Base-by-base conservation (phyloP, 37 sponge, comb jelly and placozoan genomes). In the Spongilla lacustris region DNA sequence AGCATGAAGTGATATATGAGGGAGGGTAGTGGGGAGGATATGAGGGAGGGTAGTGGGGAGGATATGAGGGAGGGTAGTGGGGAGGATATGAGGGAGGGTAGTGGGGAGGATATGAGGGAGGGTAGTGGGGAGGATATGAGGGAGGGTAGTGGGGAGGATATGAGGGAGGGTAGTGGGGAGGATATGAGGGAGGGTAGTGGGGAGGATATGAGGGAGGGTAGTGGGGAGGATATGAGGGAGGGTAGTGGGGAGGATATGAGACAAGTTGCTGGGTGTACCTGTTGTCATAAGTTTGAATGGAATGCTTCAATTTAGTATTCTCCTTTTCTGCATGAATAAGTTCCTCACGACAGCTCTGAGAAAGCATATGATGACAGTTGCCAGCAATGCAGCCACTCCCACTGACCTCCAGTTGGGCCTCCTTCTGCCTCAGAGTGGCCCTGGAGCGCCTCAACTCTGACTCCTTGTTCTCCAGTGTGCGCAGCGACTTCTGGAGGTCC, bases 301-400 rank as follows among this genome's bases (percentile, higher is more conserved):
- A 83, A 22, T 50, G 66, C 24, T 31, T 84, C 58, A 84, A 68
- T 48, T 83, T 78, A n/a, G 69, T 28, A 27, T 75, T 80, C 68
- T 89, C 91, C 78, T 77, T 23, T 58, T 89, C 79, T 0, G 82
- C 71, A 50, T 79, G 87, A 14, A 82, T 22, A 29, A 93, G 88
- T 34, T 93, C 80, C 34, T 91, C 89, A 78, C 78, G 38, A 33
- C 19, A 76, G 48, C 48, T 77, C 48, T 77, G 48, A 73, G 11
- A 14, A 33, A 73, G 21, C 17, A 24, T 14, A 30, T 1, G 14
- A 72, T 23, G 3, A 14, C 13, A 72, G 31, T 33, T 10, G 73
- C 17, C 5, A 72, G 29, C 14, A 6, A 5, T 22, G 29, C 31
- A 11, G 73, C 29, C 77, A n/a, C 38, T 8, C 11, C n/a, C 10